Evolutionary conservation across 2,888 invertebrate genomes (phyloP), one percentile per base, ranked within the genome.

Genomic region (Drosophila barbarae): DNA sequence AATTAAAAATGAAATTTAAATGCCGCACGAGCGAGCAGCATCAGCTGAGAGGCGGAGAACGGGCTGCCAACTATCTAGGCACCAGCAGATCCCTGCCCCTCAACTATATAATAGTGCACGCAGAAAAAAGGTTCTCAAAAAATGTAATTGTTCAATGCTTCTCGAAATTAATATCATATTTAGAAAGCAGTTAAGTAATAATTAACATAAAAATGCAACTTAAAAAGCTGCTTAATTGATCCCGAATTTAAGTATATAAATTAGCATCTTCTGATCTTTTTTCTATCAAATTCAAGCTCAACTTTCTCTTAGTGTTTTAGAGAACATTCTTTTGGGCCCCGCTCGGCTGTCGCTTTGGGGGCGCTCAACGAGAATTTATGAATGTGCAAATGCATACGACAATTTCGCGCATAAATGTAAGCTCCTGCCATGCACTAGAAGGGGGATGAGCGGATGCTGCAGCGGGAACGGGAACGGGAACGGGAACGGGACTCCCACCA

Each of bases 331-430:
- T 72, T 68, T 60, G 64, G 65, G 49, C 55, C 54, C 41, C 35
- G 49, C 36, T 63, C 42, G 46, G 46, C 69, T 72, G 85, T 77
- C 75, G 83, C 85, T 85, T 75, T 68, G 75, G 81, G 72, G 77
- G 80, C 75, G 81, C 85, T 85, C 80, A 75, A 85, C 84, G 71
- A 85, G 72, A 85, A 82, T 82, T 82, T 82, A 82, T 82, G 81
- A 82, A 82, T 82, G 85, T 82, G 85, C 85, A 82, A 82, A 82
- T 85, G 77, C 81, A 68, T 79, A 79, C 83, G 79, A 84, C 79
- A 79, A 84, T 80, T 85, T 83, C 85, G 83, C 85, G 77, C 83
- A 84, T 80, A 80, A 85, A 84, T 82, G 85, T 85, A 73, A 80
- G 80, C 83, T 84, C 63, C 80, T 66, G 77, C 72, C 60, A 60